Evolutionary conservation across 2,113 vertebrate species (phyloP), one percentile per base, ranked within the genome.

Genomic region (Tricholaema leucomelas): DNA sequence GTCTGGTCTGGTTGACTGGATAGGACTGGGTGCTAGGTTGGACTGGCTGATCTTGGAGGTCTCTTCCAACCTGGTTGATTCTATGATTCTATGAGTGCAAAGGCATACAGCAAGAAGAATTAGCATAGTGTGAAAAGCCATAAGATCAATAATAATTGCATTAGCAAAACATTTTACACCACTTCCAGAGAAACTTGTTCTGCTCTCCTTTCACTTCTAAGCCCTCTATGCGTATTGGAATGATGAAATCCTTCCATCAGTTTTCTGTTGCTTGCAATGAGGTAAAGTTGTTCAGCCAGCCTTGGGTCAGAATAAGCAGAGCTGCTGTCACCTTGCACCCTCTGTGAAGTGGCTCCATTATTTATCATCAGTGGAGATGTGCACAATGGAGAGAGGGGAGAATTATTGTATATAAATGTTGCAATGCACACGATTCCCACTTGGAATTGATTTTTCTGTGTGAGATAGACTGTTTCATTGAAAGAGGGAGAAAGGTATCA

Each of bases 371-470:
- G 70, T 40, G 88, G 60, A 66, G 31, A 66, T 55, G 25, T 9
- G 75, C 77, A 48, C 78, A n/a, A 38, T 10, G 31, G 60, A 87
- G 74, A 72, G 83, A 81, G 61, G 64, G 64, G 36, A 80, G 67
- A 92, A 87, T 77, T 85, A 71, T 73, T 70, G 63, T 75, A 28
- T 52, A 69, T 88, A 87, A 95, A 89, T 94, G 78, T 88, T 90
- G 77, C 71, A 77, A 81, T 90, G 75, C 44, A 86, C 83, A 88
- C 25, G 4, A 78, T 78, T 94, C 84, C 60, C 65, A 56, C 64
- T 80, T 82, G 73, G 72, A 92, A 94, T 80, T 93, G 87, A 95
- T 76, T 96, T 92, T 91, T 70, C 60, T 40, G 60, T 64, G 48
- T 87, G 84, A 91, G 56, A 73, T 63, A 59, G 30, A 56, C n/a